phyloP scores from a whole-genome alignment of 2,113 vertebrate species.

The Plecotus auritus region DNA sequence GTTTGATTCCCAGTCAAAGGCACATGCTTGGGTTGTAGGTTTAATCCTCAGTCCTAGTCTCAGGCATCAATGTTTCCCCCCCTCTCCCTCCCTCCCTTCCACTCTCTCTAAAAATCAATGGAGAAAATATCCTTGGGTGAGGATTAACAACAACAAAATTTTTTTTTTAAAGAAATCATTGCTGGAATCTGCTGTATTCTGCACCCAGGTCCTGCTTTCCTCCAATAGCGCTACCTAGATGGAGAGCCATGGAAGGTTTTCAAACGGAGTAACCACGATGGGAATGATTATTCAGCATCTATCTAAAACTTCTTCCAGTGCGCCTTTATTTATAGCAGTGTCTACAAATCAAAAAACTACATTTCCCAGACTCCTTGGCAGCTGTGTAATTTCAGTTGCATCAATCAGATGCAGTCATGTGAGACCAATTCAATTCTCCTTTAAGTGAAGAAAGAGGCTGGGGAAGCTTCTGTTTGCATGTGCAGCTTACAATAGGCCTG shows the following conservation, averaged over 20 bases:
- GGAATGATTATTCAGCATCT: neutral
- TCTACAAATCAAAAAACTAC: slow-evolving; percentile 29
- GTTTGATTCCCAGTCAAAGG: too few species aligned
- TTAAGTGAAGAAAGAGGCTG: neutral
- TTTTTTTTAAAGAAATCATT: neutral
- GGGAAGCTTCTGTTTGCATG: neutral
- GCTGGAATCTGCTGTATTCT: neutral
- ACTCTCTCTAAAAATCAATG: too few species aligned
- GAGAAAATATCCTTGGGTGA: too few species aligned
- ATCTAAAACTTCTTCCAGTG: neutral
- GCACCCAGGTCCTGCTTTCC: neutral
- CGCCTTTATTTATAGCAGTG: neutral
- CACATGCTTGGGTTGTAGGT: too few species aligned
- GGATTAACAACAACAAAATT: too few species aligned
- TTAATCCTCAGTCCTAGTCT: too few species aligned
- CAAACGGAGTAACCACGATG: neutral
- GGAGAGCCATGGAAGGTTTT: neutral
- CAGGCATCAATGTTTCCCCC: too few species aligned
- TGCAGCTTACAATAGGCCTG: neutral
- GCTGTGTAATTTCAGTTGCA: neutral
- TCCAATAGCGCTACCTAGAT: neutral
- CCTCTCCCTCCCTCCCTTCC: too few species aligned
- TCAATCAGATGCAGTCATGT: neutral
- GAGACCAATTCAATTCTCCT: neutral
- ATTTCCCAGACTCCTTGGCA: slow-evolving; percentile 45